phyloP scores from a whole-genome alignment of 1,140 invertebrate species.

The Trachymyrmex septentrionalis region DNA sequence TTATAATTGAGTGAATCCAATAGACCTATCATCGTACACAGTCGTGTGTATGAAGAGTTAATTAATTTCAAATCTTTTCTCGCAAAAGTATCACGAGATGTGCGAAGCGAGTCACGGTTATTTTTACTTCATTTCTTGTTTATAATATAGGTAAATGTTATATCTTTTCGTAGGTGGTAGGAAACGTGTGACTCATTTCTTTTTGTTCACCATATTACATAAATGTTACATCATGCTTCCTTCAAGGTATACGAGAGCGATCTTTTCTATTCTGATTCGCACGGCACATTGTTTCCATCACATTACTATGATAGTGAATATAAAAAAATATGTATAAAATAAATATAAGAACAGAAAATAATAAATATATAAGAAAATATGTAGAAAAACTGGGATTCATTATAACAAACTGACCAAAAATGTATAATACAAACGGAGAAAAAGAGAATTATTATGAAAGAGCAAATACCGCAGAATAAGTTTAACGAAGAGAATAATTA shows the following conservation, averaged over 20 bases:
- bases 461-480: neutral
- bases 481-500: neutral
- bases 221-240: constrained; percentile 53
- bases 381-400: neutral
- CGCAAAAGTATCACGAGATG: neutral
- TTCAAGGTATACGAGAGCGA: neutral
- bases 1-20: too few species aligned
- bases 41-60: too few species aligned
- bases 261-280: constrained; percentile 1
- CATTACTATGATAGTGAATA: neutral
- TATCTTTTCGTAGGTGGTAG: constrained; percentile 59
- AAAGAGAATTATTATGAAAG: neutral
- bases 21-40: too few species aligned
- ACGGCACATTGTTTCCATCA: neutral
- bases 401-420: neutral
- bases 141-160: constrained; percentile 44
- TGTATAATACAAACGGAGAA: neutral
- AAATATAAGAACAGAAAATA: neutral
- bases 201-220: constrained; percentile 58
- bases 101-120: neutral
- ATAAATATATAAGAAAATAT: neutral
- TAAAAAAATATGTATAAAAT: neutral
- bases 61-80: neutral
- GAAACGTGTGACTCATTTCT: constrained; percentile 63
- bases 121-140: constrained; percentile 17